A percentile compares a stretch with the other conserved stretches of the same genome.
phyloP scores from a whole-genome alignment of 2,797 vertebrate genomes.

The Paguma larvata region DNA sequence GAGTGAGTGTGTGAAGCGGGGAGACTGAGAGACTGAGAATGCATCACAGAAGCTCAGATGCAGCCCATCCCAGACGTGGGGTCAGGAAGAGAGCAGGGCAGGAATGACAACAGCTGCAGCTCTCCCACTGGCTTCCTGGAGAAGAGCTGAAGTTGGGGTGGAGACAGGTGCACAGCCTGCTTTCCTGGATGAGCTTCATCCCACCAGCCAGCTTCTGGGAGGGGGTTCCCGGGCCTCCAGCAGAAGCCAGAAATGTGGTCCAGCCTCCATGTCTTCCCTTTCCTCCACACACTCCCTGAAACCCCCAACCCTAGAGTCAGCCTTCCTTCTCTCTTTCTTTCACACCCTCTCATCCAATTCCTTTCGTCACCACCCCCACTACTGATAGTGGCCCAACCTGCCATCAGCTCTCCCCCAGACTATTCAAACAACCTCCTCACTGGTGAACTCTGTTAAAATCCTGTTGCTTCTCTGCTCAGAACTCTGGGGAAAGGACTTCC shows the following conservation, averaged over 20 bases:
- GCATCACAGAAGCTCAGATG: background rate
- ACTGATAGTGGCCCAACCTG: background rate
- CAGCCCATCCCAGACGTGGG: background rate
- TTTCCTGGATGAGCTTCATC: background rate
- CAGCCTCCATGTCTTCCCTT: background rate
- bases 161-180: background rate
- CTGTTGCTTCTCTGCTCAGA: background rate
- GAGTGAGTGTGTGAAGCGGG: background rate
- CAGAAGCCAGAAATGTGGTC: background rate
- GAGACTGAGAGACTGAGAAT: background rate
- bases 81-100: background rate
- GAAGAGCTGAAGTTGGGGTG: background rate
- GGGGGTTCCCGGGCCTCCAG: background rate
- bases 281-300: background rate
- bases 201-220: background rate
- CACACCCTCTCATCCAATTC: rapidly evolving
- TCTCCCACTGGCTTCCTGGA: background rate
- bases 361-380: background rate
- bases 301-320: background rate
- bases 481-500: background rate
- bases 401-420: background rate
- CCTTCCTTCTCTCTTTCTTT: background rate
- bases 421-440: background rate
- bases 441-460: background rate
- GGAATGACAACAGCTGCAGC: background rate